Percentiles rank a stretch among this genome's conserved stretches.
Evolutionary conservation across 2,113 vertebrate genomes (phyloP).

Genomic region (Hydropotes inermis): DNA sequence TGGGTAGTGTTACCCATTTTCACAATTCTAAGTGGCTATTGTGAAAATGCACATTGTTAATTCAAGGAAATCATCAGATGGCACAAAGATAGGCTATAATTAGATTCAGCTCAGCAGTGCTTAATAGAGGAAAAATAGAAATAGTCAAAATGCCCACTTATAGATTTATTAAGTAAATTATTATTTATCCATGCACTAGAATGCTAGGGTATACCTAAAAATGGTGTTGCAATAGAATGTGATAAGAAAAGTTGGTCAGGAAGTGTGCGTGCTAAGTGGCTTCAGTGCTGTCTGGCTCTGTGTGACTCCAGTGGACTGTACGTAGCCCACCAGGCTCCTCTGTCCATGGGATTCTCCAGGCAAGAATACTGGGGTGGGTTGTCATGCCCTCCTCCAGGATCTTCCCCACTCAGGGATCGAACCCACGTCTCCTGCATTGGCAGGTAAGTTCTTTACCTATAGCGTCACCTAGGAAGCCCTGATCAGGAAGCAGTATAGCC

Average conservation of each 20-base stretch:
- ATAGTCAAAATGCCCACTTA: neutral
- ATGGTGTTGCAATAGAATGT: neutral
- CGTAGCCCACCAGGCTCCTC: neutral
- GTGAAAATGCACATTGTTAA: neutral
- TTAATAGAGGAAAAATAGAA: neutral
- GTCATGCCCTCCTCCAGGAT: neutral
- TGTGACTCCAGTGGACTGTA: neutral
- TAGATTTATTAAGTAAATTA: neutral
- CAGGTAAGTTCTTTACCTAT: neutral
- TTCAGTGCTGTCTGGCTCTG: neutral
- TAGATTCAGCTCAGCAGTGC: neutral
- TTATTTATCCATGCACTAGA: neutral
- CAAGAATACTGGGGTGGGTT: neutral
- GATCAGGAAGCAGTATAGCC: neutral
- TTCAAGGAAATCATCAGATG: neutral
- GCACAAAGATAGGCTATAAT: neutral
- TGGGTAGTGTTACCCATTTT: neutral
- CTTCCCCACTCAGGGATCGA: neutral
- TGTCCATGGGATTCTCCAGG: neutral
- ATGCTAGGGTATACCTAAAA: neutral
- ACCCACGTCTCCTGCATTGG: rapidly evolving
- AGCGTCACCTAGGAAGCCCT: neutral
- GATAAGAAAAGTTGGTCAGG: neutral
- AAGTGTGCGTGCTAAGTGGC: neutral
- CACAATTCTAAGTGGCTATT: neutral